Evolutionary conservation across 2,888 invertebrate species (phyloP), one percentile per base, ranked within the genome.

Genomic region (Netelia melanura): DNA sequence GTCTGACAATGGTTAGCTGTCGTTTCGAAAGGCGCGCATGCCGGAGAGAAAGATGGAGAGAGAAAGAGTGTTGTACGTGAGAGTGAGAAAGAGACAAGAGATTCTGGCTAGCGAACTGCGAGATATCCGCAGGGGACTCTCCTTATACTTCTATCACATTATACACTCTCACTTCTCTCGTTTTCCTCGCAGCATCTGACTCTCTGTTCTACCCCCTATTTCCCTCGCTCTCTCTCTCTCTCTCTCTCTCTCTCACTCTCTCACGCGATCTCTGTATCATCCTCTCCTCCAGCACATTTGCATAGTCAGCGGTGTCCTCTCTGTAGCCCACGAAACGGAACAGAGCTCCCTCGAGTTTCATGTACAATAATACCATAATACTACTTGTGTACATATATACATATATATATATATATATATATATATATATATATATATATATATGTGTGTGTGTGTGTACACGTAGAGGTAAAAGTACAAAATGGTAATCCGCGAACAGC

Each of bases 1-100:
- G 84, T 78, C 84, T 84, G 84, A 84, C 84, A 84, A 84, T 84
- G 84, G 84, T 81, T 84, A 81, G 80, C 84, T 78, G 81, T 74
- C 81, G 81, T 84, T 81, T 74, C 74, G 81, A 52, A 62, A 72
- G 62, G 54, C 54, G 52, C 68, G 76, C 64, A 71, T 54, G 72
- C 71, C 44, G 21, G 54, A 76, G 70, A 76, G 71, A 64, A 56
- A 11, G 64, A 52, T 52, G 23, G 54, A 52, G 70, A 44, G 56
- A 43, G 54, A 54, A 14, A 38, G 30, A 38, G 6, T 38, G 38
- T 38, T 38, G 6, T 58, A 30, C 54, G 56, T 17, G 65, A 67
- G 17, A 11, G 74, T 61, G 61, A 21, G 21, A 30, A 2, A 58
- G 44, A 44, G 58, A 44, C 58, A 62, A 72, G 72, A 80, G 72